These are phyloP conservation scores for Melinaea marsaeus DNA, from an alignment of 2,888 invertebrate species.

Conservation along the genomic window DNA sequence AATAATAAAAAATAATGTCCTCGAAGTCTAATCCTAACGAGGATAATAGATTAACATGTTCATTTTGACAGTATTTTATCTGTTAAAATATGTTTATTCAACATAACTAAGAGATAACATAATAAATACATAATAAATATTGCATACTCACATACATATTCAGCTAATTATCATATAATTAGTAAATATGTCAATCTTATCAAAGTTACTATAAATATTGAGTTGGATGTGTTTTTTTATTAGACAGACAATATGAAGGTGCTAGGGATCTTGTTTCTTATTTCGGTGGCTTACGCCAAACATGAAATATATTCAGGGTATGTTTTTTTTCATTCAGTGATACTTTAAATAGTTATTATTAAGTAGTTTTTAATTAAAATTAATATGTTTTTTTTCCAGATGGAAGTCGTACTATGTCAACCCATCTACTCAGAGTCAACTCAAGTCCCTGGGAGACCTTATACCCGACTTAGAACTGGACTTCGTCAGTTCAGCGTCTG, in stretches of 20 bases:
- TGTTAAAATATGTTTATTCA: too few relatives aligned
- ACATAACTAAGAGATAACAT: too few relatives aligned
- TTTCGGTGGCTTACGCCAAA: constrained; percentile 51
- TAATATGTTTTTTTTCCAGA: constrained; percentile 23
- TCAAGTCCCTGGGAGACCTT: constrained; percentile 21
- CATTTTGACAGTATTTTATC: too few relatives aligned
- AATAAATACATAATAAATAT: too few relatives aligned
- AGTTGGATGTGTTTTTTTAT: constrained; percentile 9
- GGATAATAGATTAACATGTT: too few relatives aligned
- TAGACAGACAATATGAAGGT: constrained; percentile 43
- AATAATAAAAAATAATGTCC: too few relatives aligned
- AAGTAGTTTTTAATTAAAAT: constrained; percentile 6
- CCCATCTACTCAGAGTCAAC: constrained; percentile 26
- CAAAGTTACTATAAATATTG: constrained; percentile 9
- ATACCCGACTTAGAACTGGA: constrained; percentile 26
- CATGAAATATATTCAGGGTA: constrained; percentile 60
- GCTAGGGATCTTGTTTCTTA: constrained; percentile 42
- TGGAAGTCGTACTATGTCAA: constrained; percentile 34
- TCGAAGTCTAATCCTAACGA: too few relatives aligned
- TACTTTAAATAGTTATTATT: constrained; percentile 23
- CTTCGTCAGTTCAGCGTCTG: constrained; percentile 26
- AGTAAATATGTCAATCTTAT: too few relatives aligned
- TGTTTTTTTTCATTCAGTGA: not conserved
- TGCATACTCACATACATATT: too few relatives aligned
- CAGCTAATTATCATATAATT: too few relatives aligned